A percentile compares a stretch with the other conserved stretches of the same genome.
These are phyloP conservation scores for Apeira syringaria DNA, from an alignment of 2,888 invertebrate genomes.

Conservation along the genomic window DNA sequence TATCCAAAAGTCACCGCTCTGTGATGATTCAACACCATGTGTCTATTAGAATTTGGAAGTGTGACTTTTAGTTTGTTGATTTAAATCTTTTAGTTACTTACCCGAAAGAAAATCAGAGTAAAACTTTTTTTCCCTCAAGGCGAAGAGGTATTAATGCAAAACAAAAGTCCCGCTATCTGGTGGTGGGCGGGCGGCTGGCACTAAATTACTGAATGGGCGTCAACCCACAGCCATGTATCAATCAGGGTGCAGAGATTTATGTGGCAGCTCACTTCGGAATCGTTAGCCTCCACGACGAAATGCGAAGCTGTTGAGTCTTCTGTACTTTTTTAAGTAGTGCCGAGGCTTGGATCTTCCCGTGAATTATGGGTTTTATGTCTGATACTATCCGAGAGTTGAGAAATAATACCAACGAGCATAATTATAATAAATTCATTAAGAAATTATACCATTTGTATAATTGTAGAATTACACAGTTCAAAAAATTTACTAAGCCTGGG, in stretches of 20 bases:
- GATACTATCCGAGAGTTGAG: background rate
- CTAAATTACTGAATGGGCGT: constrained; percentile 87
- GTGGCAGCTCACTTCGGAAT: constrained; percentile 81
- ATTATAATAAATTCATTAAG: no score
- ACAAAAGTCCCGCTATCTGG: constrained; percentile 81
- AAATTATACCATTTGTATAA: no score
- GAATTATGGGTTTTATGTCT: constrained; percentile 7
- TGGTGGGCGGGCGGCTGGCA: constrained; percentile 85
- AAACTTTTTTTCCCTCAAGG: constrained; percentile 35
- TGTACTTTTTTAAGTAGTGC: constrained; percentile 45
- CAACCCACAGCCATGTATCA: constrained; percentile 84
- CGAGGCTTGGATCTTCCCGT: constrained; percentile 4
- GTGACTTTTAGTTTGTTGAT: no score
- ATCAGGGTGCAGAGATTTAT: constrained; percentile 79
- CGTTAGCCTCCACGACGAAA: constrained; percentile 81
- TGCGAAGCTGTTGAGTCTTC: constrained; percentile 73
- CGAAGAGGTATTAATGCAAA: constrained; percentile 82
- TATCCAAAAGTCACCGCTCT: no score
- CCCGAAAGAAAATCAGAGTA: background rate
- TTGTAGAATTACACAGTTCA: background rate
- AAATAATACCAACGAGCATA: no score
- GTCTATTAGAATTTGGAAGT: no score
- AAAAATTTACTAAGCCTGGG: no score
- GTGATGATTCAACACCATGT: no score
- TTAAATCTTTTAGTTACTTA: no score